These are phyloP conservation scores for Rhopilema esculentum DNA, from an alignment of 30 jellyfish, hydroid and myxozoan genomes.

Conservation along the genomic window DNA sequence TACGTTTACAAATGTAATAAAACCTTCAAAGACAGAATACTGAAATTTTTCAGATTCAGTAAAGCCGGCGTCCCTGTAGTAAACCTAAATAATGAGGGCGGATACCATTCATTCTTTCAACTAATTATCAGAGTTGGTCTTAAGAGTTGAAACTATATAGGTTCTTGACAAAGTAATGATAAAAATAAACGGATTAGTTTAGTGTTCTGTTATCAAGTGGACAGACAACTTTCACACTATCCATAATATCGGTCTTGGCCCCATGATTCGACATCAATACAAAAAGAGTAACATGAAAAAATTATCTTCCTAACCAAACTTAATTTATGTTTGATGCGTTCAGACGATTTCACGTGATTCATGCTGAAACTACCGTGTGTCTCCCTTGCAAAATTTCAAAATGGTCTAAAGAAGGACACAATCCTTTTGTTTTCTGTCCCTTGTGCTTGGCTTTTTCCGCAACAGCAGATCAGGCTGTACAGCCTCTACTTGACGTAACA, in stretches of 20 bases:
- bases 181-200: no score
- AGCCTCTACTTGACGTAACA: constrained; percentile 79
- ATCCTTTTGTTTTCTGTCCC: constrained; percentile 53
- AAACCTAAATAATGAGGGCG: no score
- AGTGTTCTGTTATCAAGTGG: no score
- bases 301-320: neutral
- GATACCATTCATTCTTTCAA: no score
- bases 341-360: neutral
- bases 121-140: no score
- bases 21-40: no score
- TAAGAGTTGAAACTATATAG: no score
- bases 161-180: no score
- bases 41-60: no score
- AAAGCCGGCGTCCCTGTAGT: no score
- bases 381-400: constrained; percentile 1
- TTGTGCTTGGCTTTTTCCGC: constrained; percentile 28
- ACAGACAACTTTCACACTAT: neutral
- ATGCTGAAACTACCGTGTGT: neutral
- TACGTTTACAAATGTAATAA: no score
- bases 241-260: neutral
- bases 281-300: no score
- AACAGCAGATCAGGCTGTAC: constrained; percentile 78
- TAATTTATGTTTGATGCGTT: neutral
- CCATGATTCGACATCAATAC: neutral
- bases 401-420: constrained; percentile 39